A percentile compares a stretch with the other conserved stretches of the same genome.
Evolutionary conservation across 2,113 vertebrate species (phyloP).

Genomic region (Oreochromis tanganicae): DNA sequence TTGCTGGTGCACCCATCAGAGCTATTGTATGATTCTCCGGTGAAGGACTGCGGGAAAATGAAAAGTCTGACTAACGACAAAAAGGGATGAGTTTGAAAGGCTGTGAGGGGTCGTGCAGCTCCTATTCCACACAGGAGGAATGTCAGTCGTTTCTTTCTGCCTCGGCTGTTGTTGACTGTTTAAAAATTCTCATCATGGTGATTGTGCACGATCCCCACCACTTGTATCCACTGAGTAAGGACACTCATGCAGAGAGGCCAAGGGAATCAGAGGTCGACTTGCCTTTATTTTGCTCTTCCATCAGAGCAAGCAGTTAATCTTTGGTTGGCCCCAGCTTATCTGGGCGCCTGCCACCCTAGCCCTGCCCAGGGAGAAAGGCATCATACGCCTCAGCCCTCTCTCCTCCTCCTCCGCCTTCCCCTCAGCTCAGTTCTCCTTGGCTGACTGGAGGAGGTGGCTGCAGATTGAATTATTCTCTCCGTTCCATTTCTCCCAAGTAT

Average conservation of each 20-base stretch:
- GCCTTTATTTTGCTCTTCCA: slow-evolving; percentile 59
- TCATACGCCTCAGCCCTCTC: slow-evolving; percentile 22
- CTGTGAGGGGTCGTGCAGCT: slow-evolving; percentile 18
- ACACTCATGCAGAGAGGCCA: slow-evolving; percentile 42
- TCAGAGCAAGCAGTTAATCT: slow-evolving; percentile 68
- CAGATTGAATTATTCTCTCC: slow-evolving; percentile 63
- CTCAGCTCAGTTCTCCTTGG: slow-evolving; percentile 45
- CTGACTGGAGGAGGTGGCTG: slow-evolving; percentile 45
- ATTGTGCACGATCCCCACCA: slow-evolving; percentile 31
- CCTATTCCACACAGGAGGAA: slow-evolving; percentile 14
- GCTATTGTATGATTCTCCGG: not conserved
- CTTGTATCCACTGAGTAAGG: slow-evolving; percentile 23
- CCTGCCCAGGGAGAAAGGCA: slow-evolving; percentile 49
- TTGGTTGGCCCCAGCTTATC: slow-evolving; percentile 57
- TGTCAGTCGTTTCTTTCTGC: not conserved
- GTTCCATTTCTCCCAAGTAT: slow-evolving; percentile 53
- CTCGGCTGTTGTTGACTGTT: slow-evolving; percentile 13
- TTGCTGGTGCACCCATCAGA: not conserved
- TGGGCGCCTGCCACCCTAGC: slow-evolving; percentile 44
- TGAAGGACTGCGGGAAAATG: not conserved
- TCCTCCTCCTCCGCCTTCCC: not conserved
- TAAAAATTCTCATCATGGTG: slow-evolving; percentile 37
- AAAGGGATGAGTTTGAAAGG: not conserved
- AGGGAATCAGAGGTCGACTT: slow-evolving; percentile 42
- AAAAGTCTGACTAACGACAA: slow-evolving; percentile 22